Conservation (phyloP, 2,797 vertebrate species). For the Pteronotus mesoamericanus region DNA sequence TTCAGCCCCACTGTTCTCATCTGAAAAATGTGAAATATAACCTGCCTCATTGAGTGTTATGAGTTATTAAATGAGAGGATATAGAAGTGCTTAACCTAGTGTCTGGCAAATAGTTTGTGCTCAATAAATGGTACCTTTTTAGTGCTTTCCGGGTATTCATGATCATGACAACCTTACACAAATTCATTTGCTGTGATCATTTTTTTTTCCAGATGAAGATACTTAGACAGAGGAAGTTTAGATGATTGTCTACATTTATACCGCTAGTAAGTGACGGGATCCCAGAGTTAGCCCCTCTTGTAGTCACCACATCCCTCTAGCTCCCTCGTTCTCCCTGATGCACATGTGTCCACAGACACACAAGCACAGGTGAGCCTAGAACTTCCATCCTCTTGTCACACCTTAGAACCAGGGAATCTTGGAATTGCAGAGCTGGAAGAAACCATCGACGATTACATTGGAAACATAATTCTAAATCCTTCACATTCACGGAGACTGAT, state of each 20-base stretch:
- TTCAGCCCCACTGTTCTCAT: background rate
- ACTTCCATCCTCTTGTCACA: background rate
- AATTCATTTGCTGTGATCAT: background rate
- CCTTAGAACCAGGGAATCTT: background rate
- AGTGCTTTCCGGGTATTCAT: background rate
- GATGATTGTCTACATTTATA: background rate
- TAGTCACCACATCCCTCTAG: background rate
- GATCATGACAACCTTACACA: background rate
- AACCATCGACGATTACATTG: background rate
- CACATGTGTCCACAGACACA: background rate
- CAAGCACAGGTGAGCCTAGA: background rate
- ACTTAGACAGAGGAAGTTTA: background rate
- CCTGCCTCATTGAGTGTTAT: background rate
- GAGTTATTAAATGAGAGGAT: background rate
- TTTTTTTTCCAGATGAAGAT: background rate
- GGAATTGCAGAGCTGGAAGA: background rate
- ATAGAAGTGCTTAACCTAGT: background rate
- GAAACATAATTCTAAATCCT: background rate
- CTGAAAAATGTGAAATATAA: background rate
- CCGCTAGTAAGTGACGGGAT: background rate
- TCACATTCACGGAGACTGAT: background rate
- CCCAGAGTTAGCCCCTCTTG: background rate
- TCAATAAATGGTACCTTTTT: background rate
- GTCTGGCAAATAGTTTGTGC: background rate
- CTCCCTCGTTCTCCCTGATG: background rate